phyloP scores from a whole-genome alignment of 2,888 invertebrate species.

The Melanostoma mellinum region DNA sequence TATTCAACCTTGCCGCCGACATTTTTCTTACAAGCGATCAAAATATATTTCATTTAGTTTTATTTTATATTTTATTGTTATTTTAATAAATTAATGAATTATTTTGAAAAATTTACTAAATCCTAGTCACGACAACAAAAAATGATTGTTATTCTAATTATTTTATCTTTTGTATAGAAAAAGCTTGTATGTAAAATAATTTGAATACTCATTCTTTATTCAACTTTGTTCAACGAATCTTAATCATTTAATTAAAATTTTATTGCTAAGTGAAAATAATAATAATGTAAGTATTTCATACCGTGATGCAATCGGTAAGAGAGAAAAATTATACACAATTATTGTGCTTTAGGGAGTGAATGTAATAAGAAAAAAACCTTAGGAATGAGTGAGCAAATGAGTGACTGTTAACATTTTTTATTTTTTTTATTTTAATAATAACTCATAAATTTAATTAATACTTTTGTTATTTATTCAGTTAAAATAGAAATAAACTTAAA shows the following conservation, averaged over 20 bases:
- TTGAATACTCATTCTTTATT: constrained; percentile 4
- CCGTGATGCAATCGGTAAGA: constrained; percentile 25
- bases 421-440: constrained; percentile 20
- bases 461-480: constrained; percentile 70
- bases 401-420: constrained; percentile 41
- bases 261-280: constrained; percentile 30
- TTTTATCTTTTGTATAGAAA: constrained; percentile 64
- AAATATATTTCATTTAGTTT: constrained; percentile 23
- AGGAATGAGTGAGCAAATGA: constrained; percentile 6
- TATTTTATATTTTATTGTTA: constrained; percentile 37
- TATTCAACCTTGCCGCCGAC: constrained; percentile 48
- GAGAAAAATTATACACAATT: constrained; percentile 36
- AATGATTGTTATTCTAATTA: constrained; percentile 54
- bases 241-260: constrained; percentile 20
- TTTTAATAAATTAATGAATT: constrained; percentile 43
- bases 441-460: constrained; percentile 50
- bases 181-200: constrained; percentile 57
- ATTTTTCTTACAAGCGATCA: constrained; percentile 37
- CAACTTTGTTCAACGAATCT: constrained; percentile 8
- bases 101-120: constrained; percentile 71
- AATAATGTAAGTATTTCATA: background rate
- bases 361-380: constrained; percentile 14
- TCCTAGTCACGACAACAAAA: constrained; percentile 72
- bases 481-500: constrained; percentile 42
- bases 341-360: constrained; percentile 60